Conservation (phyloP, 2,888 invertebrate species). For the Caenorhabditis sp. region DNA sequence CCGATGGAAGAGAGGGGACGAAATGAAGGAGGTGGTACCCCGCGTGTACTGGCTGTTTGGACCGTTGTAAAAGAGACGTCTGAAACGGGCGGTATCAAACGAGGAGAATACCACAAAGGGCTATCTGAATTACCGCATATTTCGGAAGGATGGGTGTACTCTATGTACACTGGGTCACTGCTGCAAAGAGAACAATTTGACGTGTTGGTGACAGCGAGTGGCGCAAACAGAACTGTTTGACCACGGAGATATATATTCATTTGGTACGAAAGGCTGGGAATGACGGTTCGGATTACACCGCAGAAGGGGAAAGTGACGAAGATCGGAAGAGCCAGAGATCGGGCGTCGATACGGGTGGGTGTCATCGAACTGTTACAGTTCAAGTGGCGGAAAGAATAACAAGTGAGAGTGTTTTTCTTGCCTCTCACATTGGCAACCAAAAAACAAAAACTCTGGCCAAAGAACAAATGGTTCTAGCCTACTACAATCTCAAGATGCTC, state of each 20-base stretch:
- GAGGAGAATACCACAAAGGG: too few relatives aligned
- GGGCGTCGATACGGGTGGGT: conserved; percentile 35
- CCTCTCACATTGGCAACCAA: too few relatives aligned
- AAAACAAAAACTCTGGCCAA: too few relatives aligned
- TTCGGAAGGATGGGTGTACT: neutral
- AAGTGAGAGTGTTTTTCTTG: too few relatives aligned
- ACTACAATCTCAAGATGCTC: too few relatives aligned
- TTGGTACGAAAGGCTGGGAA: conserved; percentile 20
- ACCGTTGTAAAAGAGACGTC: neutral
- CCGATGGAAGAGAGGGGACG: neutral
- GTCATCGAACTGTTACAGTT: too few relatives aligned
- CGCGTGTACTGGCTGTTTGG: neutral
- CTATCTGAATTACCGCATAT: too few relatives aligned
- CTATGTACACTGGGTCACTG: conserved; percentile 22
- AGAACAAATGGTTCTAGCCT: too few relatives aligned
- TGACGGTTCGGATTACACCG: conserved; percentile 29
- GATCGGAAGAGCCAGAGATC: conserved; percentile 48
- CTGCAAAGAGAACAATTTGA: conserved; percentile 19
- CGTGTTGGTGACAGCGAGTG: conserved; percentile 45
- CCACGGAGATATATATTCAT: conserved; percentile 44
- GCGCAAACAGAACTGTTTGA: conserved; percentile 51
- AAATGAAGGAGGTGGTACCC: neutral
- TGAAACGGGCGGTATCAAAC: too few relatives aligned
- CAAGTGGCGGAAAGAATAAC: neutral
- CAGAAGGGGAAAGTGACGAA: conserved; percentile 31